Conservation (phyloP, 2,797 vertebrate genomes). For the Potorous gilbertii region DNA sequence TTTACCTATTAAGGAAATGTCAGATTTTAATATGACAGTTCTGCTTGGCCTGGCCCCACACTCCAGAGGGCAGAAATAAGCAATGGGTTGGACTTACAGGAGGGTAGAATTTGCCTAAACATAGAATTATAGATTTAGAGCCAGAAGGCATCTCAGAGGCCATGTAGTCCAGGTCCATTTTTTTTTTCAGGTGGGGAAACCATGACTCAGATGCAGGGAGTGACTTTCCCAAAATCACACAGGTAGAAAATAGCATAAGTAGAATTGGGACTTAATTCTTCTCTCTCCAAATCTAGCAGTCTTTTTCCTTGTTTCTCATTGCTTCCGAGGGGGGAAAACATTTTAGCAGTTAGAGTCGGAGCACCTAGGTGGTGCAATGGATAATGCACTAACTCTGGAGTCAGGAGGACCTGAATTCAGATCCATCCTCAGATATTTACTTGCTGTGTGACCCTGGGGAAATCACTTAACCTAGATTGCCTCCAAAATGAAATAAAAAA, state of each 20-base stretch:
- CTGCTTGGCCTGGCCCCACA: background rate
- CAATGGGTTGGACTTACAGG: background rate
- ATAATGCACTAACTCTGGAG: background rate
- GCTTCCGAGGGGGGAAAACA: background rate
- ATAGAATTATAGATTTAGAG: background rate
- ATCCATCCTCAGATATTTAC: background rate
- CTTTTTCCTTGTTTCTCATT: background rate
- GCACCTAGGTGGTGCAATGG: background rate
- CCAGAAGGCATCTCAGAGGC: background rate
- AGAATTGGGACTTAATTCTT: background rate
- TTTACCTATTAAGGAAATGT: background rate
- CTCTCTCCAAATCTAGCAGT: background rate
- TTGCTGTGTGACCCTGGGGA: background rate
- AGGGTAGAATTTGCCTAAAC: background rate
- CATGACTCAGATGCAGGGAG: background rate
- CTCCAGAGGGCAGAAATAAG: background rate
- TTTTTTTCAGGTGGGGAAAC: background rate
- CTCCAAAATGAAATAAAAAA: background rate
- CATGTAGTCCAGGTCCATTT: background rate
- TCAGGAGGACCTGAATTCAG: background rate
- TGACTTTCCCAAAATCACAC: background rate
- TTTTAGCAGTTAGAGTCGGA: background rate
- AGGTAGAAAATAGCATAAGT: background rate
- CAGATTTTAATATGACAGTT: constrained; percentile 5
- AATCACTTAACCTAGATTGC: background rate